Evolutionary conservation across 2,113 vertebrate species (phyloP).

Genomic region (Esox niger): DNA sequence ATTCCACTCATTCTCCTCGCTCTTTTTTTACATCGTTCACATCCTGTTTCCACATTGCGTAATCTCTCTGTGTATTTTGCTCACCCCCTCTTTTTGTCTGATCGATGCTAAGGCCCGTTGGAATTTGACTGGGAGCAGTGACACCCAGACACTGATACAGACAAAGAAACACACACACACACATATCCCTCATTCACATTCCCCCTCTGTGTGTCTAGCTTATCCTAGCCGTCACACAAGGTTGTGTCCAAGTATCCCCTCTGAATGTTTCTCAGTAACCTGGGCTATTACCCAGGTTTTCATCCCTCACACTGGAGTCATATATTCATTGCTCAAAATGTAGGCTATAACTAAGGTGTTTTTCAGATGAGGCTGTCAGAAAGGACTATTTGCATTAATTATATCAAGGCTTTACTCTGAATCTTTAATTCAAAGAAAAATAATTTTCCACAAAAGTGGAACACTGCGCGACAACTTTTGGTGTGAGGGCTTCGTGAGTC

Average conservation of each 20-base stretch:
- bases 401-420: too few species aligned
- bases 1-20: constrained; percentile 15
- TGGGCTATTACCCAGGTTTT: not conserved
- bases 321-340: too few species aligned
- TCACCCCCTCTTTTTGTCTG: not conserved
- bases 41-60: not conserved
- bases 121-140: constrained; percentile 43
- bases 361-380: too few species aligned
- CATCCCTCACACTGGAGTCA: not conserved
- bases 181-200: constrained; percentile 56
- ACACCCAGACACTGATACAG: constrained; percentile 16
- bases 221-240: constrained; percentile 45
- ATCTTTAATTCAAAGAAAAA: too few species aligned
- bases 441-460: too few species aligned
- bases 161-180: constrained; percentile 10
- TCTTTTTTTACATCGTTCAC: not conserved
- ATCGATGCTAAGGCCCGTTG: not conserved
- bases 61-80: not conserved
- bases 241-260: constrained; percentile 56
- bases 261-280: constrained; percentile 7
- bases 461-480: too few species aligned
- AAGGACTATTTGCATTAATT: too few species aligned
- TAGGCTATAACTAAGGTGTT: too few species aligned
- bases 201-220: constrained; percentile 26
- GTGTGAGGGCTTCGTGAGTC: too few species aligned